Evolutionary conservation across 2,797 vertebrate genomes (phyloP), one percentile per base, ranked within the genome.

Genomic region (Lagocephalus sceleratus): DNA sequence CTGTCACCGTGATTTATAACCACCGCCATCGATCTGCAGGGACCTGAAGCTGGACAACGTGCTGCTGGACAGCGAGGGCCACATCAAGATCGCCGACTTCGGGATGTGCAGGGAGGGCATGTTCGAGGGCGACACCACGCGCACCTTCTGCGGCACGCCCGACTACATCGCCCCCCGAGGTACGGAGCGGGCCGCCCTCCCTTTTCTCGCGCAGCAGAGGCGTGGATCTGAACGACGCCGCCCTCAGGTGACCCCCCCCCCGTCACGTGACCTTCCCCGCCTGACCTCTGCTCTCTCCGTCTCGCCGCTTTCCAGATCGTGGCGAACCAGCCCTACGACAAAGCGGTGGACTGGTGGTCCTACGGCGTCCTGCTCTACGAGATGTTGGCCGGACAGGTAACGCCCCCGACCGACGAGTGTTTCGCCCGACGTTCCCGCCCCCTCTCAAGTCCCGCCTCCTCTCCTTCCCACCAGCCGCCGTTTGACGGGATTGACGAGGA

Each of bases 81-180:
- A 96, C 87, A 95, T 95, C 68, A 96, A 96, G 83, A 95, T 97
- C 40, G 94, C 94, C 0, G 94, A 97, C 76, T 96, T 95, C 1
- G 94, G 94, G 64, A 95, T 97, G 94, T 96, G 94, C 80, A 93
- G 93, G 76, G 94, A 97, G 81, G 93, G 92, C 29, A 88, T 96
- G 80, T 89, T 92, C 3, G 91, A 92, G 0, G 93, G 91, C 8
- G 86, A 91, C 68, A 94, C 91, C 25, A 94, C 95, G 0, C 90
- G 90, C 45, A 97, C 95, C 10, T 97, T 96, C 88, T 97, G 95
- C 0, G 95, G 95, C 43, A 97, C 95, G 47, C 95, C 94, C 0
- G 94, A 95, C 78, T 97, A 97, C 87, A 96, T 97, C 29, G 95
- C 94, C 44, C 44, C 95, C 95, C 0, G 95, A 96, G 94, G 94